Evolutionary conservation across 2,888 invertebrate genomes (phyloP), one percentile per base, ranked within the genome.

Genomic region (Thalpophila matura): DNA sequence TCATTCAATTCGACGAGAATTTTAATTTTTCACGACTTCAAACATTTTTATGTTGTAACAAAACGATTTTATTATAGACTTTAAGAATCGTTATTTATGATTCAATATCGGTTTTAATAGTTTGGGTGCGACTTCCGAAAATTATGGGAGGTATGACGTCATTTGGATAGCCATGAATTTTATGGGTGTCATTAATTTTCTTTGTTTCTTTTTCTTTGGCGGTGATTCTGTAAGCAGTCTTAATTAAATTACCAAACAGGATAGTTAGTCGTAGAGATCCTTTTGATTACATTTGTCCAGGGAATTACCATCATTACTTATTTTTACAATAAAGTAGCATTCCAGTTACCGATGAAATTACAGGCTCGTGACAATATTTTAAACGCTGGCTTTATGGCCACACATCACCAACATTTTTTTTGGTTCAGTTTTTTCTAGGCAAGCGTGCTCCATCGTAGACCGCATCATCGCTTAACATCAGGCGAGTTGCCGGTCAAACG

Each of bases 21-120:
- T 81, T 81, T 62, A 69, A 80, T 81, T 82, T 81, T 81, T 77
- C 73, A 71, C 66, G 77, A 84, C 86, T 79, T 86, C 81, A 82
- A 87, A 87, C 79, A 69, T 69, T 73, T 80, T 70, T 70, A 74
- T 57, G 68, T 61, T 59, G 35, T 33, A 51, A 58, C n/a, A 22
- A 45, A 55, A 58, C 22, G 38, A 59, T 65, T 72, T 80, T 69
- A 78, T 75, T 65, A 78, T 68, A 47, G 51, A 47, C 46, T 56
- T 55, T 72, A 61, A 51, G 50, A 46, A n/a, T 47, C 35, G 61
- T 78, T 60, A 73, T 75, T 73, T 75, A 75, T 56, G 63, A 66
- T 40, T 29, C 47, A 66, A 58, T 75, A 64, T 50, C 38, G 54
- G 57, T 56, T 46, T 56, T 61, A 65, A 76, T 72, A 73, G 53